Evolutionary conservation across 1,140 invertebrate species (phyloP).

Genomic region (Maconellicoccus hirsutus): DNA sequence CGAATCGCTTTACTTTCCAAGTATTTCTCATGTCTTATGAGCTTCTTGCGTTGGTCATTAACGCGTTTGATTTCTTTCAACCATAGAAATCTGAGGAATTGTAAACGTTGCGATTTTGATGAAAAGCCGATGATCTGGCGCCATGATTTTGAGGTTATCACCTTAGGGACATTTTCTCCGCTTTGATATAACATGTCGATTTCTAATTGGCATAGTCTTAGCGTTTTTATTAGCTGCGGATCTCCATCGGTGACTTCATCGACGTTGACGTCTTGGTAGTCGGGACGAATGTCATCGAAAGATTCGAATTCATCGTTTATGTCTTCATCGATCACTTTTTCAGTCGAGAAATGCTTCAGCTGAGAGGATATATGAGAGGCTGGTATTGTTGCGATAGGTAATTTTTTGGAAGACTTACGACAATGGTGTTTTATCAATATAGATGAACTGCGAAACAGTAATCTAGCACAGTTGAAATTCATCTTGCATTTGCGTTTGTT

Average conservation of each 20-base stretch:
- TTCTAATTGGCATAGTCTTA: slow-evolving; percentile 31
- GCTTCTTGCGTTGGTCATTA: slow-evolving; percentile 29
- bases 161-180: slow-evolving; percentile 27
- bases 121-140: slow-evolving; percentile 26
- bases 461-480: not conserved
- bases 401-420: not conserved
- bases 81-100: slow-evolving; percentile 29
- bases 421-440: not conserved
- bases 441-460: not conserved
- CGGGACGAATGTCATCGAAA: not conserved
- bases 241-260: slow-evolving; percentile 23
- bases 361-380: not conserved
- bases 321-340: not conserved
- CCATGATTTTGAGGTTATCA: slow-evolving; percentile 26
- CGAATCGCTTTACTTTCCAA: slow-evolving; percentile 24
- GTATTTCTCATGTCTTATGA: slow-evolving; percentile 16
- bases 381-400: not conserved
- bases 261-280: too few species aligned
- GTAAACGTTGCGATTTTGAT: slow-evolving; percentile 27
- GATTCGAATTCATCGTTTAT: not conserved
- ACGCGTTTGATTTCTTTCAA: slow-evolving; percentile 30
- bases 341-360: not conserved
- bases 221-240: slow-evolving; percentile 27
- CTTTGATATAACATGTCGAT: slow-evolving; percentile 29
- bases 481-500: not conserved